Evolutionary conservation across 2,797 vertebrate genomes (phyloP).

Genomic region (Tragelaphus oryx): DNA sequence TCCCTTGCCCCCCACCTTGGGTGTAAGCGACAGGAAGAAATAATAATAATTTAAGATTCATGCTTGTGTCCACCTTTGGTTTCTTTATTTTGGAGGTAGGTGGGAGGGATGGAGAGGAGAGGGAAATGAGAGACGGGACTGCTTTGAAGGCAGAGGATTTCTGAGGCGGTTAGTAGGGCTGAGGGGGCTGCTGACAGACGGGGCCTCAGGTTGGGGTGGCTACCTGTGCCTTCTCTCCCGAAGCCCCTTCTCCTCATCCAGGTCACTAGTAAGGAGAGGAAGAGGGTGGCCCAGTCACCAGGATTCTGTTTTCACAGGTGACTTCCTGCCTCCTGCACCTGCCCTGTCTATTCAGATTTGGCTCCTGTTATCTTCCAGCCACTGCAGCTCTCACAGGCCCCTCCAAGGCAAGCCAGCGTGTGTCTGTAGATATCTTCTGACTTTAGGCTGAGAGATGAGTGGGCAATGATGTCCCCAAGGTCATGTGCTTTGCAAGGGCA

Average conservation of each 20-base stretch:
- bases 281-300: neutral
- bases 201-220: neutral
- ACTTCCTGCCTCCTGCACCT: neutral
- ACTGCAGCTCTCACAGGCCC: neutral
- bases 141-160: neutral
- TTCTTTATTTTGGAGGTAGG: slow-evolving; percentile 46
- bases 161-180: neutral
- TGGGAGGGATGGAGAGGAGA: neutral
- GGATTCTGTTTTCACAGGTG: neutral
- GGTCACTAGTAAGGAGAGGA: slow-evolving; percentile 44
- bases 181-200: accelerated
- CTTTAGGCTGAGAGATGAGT: neutral
- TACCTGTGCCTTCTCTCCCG: neutral
- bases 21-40: slow-evolving; percentile 66
- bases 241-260: neutral
- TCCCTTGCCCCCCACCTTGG: neutral
- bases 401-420: neutral
- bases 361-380: neutral
- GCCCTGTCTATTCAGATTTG: neutral
- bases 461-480: neutral
- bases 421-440: neutral
- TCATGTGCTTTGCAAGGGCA: neutral
- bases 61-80: slow-evolving; percentile 44
- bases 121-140: neutral
- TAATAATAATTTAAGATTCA: slow-evolving; percentile 78